Percentiles rank a stretch among this genome's conserved stretches.
Conservation (phyloP, 2,888 invertebrate species). For the Mallateleia sp. region DNA sequence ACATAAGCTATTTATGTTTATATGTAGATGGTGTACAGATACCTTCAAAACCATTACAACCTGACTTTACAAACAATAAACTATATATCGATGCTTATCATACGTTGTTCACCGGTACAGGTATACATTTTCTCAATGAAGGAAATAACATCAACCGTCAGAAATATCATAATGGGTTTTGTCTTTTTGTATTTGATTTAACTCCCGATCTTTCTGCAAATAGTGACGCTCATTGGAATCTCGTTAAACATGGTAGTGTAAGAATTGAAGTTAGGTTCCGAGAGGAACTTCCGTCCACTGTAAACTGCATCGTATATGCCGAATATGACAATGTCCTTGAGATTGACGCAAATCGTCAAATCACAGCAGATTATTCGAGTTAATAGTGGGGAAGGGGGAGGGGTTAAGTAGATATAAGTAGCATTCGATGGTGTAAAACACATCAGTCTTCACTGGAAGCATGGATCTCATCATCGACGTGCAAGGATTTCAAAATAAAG, state of each 20-base stretch:
- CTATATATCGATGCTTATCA: slow-evolving; percentile 80
- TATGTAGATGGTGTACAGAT: slow-evolving; percentile 39
- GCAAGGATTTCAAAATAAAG: slow-evolving; percentile 5
- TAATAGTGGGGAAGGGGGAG: background rate
- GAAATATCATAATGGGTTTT: slow-evolving; percentile 74
- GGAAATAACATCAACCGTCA: slow-evolving; percentile 73
- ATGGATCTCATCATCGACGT: slow-evolving; percentile 42
- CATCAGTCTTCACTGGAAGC: too few species aligned
- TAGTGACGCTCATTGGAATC: slow-evolving; percentile 68
- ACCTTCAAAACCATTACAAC: slow-evolving; percentile 76
- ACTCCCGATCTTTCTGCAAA: slow-evolving; percentile 81
- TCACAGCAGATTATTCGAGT: slow-evolving; percentile 3
- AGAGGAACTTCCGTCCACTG: slow-evolving; percentile 49
- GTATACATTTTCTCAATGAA: slow-evolving; percentile 77
- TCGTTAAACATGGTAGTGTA: slow-evolving; percentile 77
- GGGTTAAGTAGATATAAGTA: background rate
- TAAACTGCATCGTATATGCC: slow-evolving; percentile 79
- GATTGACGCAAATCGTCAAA: slow-evolving; percentile 72
- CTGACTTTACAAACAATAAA: slow-evolving; percentile 61
- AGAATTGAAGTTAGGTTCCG: slow-evolving; percentile 80
- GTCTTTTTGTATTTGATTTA: slow-evolving; percentile 81
- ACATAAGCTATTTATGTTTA: slow-evolving; percentile 14
- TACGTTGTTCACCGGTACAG: slow-evolving; percentile 78
- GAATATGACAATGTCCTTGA: slow-evolving; percentile 85
- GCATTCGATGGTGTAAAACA: background rate